Evolutionary conservation across 2,113 vertebrate species (phyloP), one percentile per base, ranked within the genome.

Genomic region (Erinaceus europaeus): DNA sequence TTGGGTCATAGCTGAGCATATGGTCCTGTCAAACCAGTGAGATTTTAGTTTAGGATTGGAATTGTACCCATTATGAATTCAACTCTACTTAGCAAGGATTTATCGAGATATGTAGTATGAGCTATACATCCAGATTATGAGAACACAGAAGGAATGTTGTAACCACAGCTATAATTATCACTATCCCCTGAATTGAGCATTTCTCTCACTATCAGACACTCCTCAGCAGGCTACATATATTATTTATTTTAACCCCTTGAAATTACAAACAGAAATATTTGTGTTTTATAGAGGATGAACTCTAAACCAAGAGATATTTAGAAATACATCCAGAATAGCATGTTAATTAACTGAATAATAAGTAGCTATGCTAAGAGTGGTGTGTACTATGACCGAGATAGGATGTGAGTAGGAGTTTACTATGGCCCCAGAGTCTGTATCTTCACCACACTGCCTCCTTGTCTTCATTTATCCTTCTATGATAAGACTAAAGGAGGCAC

Each of bases 231-330:
- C 72, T 20, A 40, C 3, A n/a, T 5, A 14, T 2, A 61, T 69
- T 88, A 72, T 46, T 59, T 89, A 36, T 69, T 75, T 64, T 87
- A 25, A 92, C 38, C 69, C 78, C 32, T 82, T 88, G 93, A 55
- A 78, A 48, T 64, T 48, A n/a, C n/a, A n/a, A n/a, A n/a, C n/a
- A 55, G 27, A 82, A 77, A 52, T 73, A 46, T 29, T 18, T 84
- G 23, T 11, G 44, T 46, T 77, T 77, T 84, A 65, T 18, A 74
- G 40, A 81, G 23, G 18, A 68, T 11, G 65, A 88, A 90, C 68
- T 25, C n/a, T 67, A 68, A 42, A 62, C 68, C 4, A 27, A 77
- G 29, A 67, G 48, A 69, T 13, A 23, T 40, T 88, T 59, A 85
- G 38, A 68, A 78, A 73, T 68, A 23, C 20, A 36, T 50, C 25